These are phyloP conservation scores for Akabosia matsudoensis DNA, from an alignment of 1,140 invertebrate genomes.

Conservation along the genomic window DNA sequence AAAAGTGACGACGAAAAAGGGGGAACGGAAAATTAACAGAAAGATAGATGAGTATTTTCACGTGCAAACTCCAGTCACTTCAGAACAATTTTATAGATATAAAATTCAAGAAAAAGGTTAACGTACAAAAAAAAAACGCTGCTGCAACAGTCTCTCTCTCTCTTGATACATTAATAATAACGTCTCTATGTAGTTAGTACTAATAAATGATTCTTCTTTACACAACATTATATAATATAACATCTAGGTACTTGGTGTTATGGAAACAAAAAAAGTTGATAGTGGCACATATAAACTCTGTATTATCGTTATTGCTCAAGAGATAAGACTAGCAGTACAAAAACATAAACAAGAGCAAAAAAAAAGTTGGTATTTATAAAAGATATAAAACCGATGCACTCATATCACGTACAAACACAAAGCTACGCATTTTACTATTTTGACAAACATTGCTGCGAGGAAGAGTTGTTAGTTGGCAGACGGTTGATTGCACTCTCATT, in stretches of 20 bases:
- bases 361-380: not conserved
- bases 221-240: not conserved
- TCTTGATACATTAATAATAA: not conserved
- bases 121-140: too few species aligned
- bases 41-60: constrained; percentile 22
- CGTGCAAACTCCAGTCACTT: not conserved
- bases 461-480: not conserved
- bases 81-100: not conserved
- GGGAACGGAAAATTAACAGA: constrained; percentile 22
- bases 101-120: too few species aligned
- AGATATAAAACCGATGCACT: constrained; percentile 2
- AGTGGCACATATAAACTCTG: too few species aligned
- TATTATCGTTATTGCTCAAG: too few species aligned
- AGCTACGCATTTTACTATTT: not conserved
- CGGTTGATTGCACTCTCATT: constrained; percentile 8
- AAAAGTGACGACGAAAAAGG: constrained; percentile 21
- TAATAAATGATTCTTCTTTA: constrained; percentile 6
- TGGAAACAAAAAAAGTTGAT: too few species aligned
- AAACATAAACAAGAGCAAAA: not conserved
- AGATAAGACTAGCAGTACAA: not conserved
- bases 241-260: not conserved
- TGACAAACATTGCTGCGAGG: constrained; percentile 15
- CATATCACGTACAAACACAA: not conserved
- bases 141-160: constrained; percentile 14
- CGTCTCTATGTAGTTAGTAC: not conserved